Percentiles rank a stretch among this genome's conserved stretches.
Evolutionary conservation across 2,797 vertebrate genomes (phyloP).

Genomic region (Parauchenoglanis ngamensis): DNA sequence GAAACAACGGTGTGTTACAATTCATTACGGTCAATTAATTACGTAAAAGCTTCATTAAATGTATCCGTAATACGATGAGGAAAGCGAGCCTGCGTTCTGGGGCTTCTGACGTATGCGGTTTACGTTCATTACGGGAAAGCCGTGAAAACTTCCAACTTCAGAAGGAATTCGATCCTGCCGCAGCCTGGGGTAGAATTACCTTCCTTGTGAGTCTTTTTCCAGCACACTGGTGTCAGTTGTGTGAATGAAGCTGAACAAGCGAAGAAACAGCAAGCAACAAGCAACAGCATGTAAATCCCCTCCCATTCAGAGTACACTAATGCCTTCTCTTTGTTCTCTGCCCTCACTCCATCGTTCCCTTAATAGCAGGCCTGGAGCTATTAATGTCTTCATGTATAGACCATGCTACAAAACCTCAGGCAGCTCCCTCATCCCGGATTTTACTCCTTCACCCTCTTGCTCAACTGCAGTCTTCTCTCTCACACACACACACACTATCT

Average conservation of each 20-base stretch:
- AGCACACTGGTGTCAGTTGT: background rate
- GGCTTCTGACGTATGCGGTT: background rate
- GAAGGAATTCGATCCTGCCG: background rate
- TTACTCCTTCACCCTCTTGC: background rate
- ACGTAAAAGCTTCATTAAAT: background rate
- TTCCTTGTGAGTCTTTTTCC: background rate
- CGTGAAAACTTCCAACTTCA: constrained; percentile 1
- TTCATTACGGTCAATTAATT: background rate
- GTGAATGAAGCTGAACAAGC: constrained; percentile 43
- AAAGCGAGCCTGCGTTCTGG: too few relatives aligned
- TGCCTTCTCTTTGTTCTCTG: constrained; percentile 4
- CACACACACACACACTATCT: too few relatives aligned
- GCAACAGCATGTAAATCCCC: constrained; percentile 15
- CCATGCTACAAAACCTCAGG: constrained; percentile 17
- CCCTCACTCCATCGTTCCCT: background rate
- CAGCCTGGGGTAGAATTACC: background rate
- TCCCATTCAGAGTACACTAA: constrained; percentile 20
- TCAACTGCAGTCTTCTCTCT: too few relatives aligned
- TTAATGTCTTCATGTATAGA: constrained; percentile 11
- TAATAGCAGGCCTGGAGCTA: constrained; percentile 45
- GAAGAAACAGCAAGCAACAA: constrained; percentile 11
- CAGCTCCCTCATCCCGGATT: background rate
- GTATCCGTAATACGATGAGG: background rate
- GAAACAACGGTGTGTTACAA: background rate
- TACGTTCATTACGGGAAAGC: background rate